A percentile compares a stretch with the other conserved stretches of the same genome.
Evolutionary conservation across 2,113 vertebrate genomes (phyloP).

Genomic region (Siphamia tubifer): DNA sequence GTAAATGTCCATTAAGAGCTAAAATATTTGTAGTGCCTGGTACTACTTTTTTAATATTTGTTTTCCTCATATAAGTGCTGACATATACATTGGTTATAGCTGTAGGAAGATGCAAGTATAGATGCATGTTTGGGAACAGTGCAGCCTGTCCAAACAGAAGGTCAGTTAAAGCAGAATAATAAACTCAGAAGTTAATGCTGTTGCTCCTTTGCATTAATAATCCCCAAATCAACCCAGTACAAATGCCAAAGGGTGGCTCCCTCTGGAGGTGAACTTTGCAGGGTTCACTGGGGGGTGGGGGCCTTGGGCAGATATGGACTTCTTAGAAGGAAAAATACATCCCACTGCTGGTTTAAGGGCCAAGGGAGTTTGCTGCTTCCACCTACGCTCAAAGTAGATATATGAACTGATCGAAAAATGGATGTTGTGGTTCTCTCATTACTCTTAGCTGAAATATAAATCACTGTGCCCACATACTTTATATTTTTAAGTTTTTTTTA

Average conservation of each 20-base stretch:
- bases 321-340: background rate
- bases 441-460: background rate
- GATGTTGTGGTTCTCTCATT: background rate
- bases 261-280: background rate
- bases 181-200: background rate
- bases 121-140: background rate
- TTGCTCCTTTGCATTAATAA: too few relatives aligned
- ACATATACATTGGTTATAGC: too few relatives aligned
- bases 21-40: too few relatives aligned
- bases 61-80: too few relatives aligned
- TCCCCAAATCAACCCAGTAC: too few relatives aligned
- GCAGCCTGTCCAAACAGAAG: too few relatives aligned
- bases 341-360: slow-evolving; percentile 5
- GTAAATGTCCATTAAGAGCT: too few relatives aligned
- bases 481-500: background rate
- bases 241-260: background rate
- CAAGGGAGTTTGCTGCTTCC: background rate
- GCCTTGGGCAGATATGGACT: background rate
- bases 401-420: background rate
- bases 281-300: slow-evolving; percentile 4
- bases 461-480: background rate
- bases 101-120: background rate
- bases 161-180: background rate
- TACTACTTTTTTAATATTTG: too few relatives aligned
- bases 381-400: background rate